Conservation (phyloP, 2,888 invertebrate species). For the Arge pagana region DNA sequence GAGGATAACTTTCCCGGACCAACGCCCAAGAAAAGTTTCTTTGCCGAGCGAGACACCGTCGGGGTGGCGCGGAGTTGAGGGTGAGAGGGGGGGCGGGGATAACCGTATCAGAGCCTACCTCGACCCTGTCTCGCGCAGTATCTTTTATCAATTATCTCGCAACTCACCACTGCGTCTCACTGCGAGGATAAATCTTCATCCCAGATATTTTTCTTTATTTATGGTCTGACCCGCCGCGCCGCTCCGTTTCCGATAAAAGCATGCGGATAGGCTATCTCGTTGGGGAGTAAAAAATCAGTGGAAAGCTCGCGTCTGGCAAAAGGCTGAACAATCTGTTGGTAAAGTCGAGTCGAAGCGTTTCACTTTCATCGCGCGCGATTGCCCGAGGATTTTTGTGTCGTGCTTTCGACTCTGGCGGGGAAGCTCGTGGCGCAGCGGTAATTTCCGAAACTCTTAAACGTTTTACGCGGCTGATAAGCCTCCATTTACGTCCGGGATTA, state of each 20-base stretch:
- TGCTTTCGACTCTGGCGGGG: no score
- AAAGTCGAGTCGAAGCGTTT: neutral
- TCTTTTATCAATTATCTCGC: neutral
- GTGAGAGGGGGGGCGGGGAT: neutral
- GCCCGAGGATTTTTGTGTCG: no score
- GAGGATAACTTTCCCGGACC: slow-evolving; percentile 14
- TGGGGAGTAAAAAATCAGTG: neutral
- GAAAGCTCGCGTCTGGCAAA: no score
- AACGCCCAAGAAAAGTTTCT: slow-evolving; percentile 5
- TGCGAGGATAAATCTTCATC: no score
- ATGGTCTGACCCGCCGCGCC: no score
- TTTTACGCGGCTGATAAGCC: no score
- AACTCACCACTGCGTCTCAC: neutral
- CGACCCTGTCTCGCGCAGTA: neutral
- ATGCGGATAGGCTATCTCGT: neutral
- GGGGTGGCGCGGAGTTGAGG: neutral
- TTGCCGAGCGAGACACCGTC: neutral
- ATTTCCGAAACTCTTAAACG: no score
- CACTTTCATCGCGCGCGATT: no score
- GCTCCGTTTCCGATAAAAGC: no score
- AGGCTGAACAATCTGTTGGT: neutral
- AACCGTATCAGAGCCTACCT: slow-evolving; percentile 6
- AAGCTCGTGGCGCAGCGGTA: no score
- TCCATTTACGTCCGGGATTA: no score
- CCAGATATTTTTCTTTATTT: no score